Conservation (phyloP, 2,888 invertebrate genomes). For the Monochamus alternatus region DNA sequence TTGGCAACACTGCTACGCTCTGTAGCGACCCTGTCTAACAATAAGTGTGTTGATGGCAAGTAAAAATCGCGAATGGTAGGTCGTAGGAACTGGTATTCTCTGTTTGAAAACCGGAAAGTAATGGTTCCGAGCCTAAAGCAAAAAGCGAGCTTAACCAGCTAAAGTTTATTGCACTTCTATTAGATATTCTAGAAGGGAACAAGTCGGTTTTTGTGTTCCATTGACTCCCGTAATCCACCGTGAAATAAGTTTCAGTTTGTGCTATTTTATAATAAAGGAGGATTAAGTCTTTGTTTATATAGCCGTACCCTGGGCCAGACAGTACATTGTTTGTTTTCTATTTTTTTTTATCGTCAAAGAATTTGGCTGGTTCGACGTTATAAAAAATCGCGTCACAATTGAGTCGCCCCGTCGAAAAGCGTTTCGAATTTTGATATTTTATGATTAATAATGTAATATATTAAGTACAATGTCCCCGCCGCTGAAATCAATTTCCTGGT, state of each 20-base stretch:
- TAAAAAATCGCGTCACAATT: not conserved
- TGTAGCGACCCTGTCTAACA: too few relatives aligned
- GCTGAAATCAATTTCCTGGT: too few relatives aligned
- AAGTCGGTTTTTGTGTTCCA: conserved; percentile 12
- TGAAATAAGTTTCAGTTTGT: conserved; percentile 6
- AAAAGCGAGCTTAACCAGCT: too few relatives aligned
- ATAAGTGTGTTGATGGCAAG: not conserved
- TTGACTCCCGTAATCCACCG: conserved; percentile 9
- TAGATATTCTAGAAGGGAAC: conserved; percentile 2
- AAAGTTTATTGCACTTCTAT: conserved; percentile 9
- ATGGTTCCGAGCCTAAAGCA: too few relatives aligned
- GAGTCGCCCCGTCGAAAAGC: not conserved
- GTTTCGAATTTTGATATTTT: not conserved
- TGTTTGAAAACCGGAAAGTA: too few relatives aligned
- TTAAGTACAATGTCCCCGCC: not conserved
- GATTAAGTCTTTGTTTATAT: conserved; percentile 5
- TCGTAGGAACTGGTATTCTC: too few relatives aligned
- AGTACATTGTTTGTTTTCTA: not conserved
- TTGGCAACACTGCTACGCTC: too few relatives aligned
- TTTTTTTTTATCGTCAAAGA: not conserved
- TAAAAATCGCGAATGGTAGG: not conserved
- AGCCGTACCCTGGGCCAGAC: not conserved
- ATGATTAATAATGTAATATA: not conserved
- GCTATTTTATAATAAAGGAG: conserved; percentile 9
- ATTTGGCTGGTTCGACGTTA: not conserved